Evolutionary conservation across 1,140 invertebrate genomes (phyloP).

Genomic region (Mesaphorura yosii): DNA sequence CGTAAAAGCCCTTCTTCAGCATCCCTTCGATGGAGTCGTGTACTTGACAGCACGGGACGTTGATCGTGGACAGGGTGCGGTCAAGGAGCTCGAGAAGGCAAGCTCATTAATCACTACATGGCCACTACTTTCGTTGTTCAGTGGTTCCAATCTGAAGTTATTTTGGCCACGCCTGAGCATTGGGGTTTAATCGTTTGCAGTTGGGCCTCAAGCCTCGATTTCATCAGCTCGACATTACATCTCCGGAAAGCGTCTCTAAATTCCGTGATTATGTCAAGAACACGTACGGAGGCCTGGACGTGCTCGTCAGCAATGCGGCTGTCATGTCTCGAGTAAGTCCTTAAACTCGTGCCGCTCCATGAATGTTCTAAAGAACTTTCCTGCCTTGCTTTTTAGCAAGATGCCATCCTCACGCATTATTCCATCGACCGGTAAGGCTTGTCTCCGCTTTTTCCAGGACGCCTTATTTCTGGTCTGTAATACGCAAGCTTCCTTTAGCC

Average conservation of each 20-base stretch:
- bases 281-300: slow-evolving; percentile 59
- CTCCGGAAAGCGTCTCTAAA: slow-evolving; percentile 44
- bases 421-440: too few species aligned
- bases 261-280: slow-evolving; percentile 49
- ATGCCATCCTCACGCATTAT: too few species aligned
- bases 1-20: slow-evolving; percentile 50
- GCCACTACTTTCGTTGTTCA: background rate
- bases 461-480: too few species aligned
- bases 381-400: too few species aligned
- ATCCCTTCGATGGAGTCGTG: slow-evolving; percentile 47
- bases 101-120: background rate
- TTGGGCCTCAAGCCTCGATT: slow-evolving; percentile 47
- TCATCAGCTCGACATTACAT: slow-evolving; percentile 55
- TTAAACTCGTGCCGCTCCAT: too few species aligned
- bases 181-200: slow-evolving; percentile 14
- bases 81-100: slow-evolving; percentile 42
- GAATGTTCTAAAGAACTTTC: too few species aligned
- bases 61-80: slow-evolving; percentile 44
- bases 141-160: too few species aligned
- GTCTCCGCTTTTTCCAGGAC: too few species aligned
- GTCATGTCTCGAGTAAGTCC: too few species aligned
- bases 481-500: too few species aligned
- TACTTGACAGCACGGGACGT: slow-evolving; percentile 51
- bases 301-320: slow-evolving; percentile 76
- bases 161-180: background rate